These are phyloP conservation scores for Enhydra lutris DNA, from an alignment of 2,113 vertebrate species.

Conservation along the genomic window DNA sequence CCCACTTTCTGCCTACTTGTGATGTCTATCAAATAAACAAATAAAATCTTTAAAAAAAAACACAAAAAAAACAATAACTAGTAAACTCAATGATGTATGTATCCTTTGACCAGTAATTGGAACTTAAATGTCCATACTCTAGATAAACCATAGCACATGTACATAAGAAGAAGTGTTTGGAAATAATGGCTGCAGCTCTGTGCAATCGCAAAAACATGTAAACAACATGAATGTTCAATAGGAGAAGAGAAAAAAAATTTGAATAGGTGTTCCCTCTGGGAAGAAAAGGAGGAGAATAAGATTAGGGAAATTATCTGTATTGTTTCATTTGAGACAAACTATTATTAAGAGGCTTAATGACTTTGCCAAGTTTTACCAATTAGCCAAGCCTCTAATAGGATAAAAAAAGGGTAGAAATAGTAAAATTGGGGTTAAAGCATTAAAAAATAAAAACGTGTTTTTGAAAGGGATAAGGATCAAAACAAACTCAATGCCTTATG, in stretches of 20 bases:
- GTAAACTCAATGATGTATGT: not conserved
- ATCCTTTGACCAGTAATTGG: not conserved
- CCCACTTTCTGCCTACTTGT: too few relatives aligned
- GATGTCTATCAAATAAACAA: too few relatives aligned
- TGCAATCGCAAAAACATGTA: not conserved
- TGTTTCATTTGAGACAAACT: constrained; percentile 38
- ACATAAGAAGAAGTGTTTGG: not conserved
- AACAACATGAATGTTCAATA: not conserved
- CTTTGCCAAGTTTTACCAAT: not conserved
- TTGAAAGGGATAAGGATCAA: not conserved
- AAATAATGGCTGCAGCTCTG: not conserved
- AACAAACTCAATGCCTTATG: constrained; percentile 49
- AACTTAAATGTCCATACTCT: not conserved
- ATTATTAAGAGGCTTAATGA: not conserved
- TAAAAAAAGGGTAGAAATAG: not conserved
- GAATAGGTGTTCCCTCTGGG: not conserved
- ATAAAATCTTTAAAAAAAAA: too few relatives aligned
- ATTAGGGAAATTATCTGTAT: not conserved
- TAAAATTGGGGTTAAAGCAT: not conserved
- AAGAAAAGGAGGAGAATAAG: not conserved
- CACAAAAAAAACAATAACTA: too few relatives aligned
- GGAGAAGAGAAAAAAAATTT: not conserved
- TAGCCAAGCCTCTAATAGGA: not conserved
- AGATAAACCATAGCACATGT: not conserved
- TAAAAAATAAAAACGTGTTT: constrained; percentile 30